Evolutionary conservation across 2,797 vertebrate genomes (phyloP), one percentile per base, ranked within the genome.

Genomic region (Mastacembelus armatus): DNA sequence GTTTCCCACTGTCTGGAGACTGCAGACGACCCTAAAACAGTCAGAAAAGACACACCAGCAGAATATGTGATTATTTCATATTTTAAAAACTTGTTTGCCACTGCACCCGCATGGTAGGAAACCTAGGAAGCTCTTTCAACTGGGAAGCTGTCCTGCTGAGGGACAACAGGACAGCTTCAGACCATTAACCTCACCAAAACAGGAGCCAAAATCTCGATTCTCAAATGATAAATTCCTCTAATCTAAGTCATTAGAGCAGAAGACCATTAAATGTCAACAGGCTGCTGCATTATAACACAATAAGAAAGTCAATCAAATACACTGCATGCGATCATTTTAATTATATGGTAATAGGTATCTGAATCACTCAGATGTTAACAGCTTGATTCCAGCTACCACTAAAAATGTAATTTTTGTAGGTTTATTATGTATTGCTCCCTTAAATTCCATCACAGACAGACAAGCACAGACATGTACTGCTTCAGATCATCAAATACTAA

Each of bases 1-100:
- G 97, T 91, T 96, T 97, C 45, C 97, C 97, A 32, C 94, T 92
- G 79, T 98, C 97, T 78, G 94, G 96, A 22, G 96, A 96, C 90
- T 95, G 96, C 62, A 98, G 91, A 33, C 95, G 96, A 56, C 93
- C 87, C 97, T 99, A 90, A 71, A 87, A 73, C 5, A 66, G 5
- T 60, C 19, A 78, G 36, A 71, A 40, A 61, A 39, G 19, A 54
- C 14, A 66, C 10, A 36, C 1, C 24, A 65, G 35, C 21, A 22
- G 3, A 64, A 71, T 45, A 57, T 54, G 38, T 54, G 1, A 3
- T 45, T 52, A 26, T 47, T 39, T 51, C n/a, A 66, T 54, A 11
- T 35, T 14, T 3, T 60, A 44, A 45, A 40, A 38, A 42, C 7
- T 0, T 33, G 1, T 21, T 24, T 36, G 14, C 9, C 49, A 44